These are phyloP conservation scores for Elephantulus edwardii DNA, from an alignment of 2,113 vertebrate genomes.

Conservation along the genomic window DNA sequence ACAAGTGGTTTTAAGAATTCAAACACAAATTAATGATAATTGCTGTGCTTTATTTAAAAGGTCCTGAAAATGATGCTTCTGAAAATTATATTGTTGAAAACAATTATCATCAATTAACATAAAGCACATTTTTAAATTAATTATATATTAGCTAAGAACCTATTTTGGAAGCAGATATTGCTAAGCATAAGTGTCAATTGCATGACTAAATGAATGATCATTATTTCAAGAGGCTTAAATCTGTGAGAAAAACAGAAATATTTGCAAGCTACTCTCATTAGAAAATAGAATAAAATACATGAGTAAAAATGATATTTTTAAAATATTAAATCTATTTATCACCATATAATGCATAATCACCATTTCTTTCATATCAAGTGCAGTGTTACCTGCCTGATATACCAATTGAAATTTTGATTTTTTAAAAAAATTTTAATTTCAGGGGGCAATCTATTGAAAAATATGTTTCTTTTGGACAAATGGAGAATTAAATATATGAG, in stretches of 20 bases:
- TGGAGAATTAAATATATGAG: neutral
- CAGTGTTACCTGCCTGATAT: neutral
- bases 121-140: neutral
- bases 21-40: neutral
- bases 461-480: no score
- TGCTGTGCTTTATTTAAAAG: neutral
- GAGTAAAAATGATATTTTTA: neutral
- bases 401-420: neutral
- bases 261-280: neutral
- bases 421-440: neutral
- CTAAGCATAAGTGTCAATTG: neutral
- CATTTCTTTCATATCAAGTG: no score
- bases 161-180: neutral
- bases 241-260: neutral
- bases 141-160: neutral
- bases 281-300: neutral
- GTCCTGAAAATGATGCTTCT: neutral
- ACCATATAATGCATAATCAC: no score
- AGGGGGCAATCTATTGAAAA: neutral
- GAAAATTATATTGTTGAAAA: conserved; percentile 22
- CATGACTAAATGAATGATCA: neutral
- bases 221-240: neutral
- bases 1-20: neutral
- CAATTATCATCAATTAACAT: conserved; percentile 19
- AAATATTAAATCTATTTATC: no score